Evolutionary conservation across 1,140 invertebrate genomes (phyloP).

Genomic region (Ips nitidus): DNA sequence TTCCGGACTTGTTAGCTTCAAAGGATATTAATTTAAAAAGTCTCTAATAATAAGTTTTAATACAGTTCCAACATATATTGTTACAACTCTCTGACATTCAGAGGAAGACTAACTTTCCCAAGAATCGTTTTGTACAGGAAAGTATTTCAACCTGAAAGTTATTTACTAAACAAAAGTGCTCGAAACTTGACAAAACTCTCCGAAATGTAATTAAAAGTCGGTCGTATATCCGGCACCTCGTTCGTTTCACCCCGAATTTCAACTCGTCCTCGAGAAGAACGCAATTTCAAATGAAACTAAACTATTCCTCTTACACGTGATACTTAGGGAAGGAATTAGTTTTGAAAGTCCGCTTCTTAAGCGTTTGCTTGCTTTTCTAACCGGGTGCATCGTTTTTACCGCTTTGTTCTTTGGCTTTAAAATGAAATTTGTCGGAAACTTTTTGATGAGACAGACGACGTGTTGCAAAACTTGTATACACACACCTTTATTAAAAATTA

Average conservation of each 20-base stretch:
- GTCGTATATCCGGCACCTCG: constrained; percentile 7
- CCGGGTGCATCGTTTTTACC: too few relatives aligned
- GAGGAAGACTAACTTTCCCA: too few relatives aligned
- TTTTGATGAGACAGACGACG: background rate
- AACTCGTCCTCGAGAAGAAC: background rate
- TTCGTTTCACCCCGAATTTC: constrained; percentile 3
- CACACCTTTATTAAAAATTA: constrained; percentile 1
- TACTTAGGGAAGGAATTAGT: too few relatives aligned
- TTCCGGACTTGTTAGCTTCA: too few relatives aligned
- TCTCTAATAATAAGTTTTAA: too few relatives aligned
- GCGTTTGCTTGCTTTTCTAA: too few relatives aligned
- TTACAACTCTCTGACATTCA: too few relatives aligned
- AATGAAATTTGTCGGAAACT: background rate
- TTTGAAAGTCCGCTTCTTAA: too few relatives aligned
- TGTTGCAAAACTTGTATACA: background rate
- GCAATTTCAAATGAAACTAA: constrained; percentile 7
- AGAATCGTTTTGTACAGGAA: too few relatives aligned
- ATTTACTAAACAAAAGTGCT: background rate
- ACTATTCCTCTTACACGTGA: constrained; percentile 5
- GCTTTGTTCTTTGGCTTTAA: too few relatives aligned
- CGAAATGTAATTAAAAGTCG: constrained; percentile 9
- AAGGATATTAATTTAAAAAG: too few relatives aligned
- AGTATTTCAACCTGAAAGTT: background rate
- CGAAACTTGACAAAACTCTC: background rate
- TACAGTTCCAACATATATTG: too few relatives aligned